Conservation (phyloP, 2,797 vertebrate genomes). For the Pyrrhura leucotis region DNA sequence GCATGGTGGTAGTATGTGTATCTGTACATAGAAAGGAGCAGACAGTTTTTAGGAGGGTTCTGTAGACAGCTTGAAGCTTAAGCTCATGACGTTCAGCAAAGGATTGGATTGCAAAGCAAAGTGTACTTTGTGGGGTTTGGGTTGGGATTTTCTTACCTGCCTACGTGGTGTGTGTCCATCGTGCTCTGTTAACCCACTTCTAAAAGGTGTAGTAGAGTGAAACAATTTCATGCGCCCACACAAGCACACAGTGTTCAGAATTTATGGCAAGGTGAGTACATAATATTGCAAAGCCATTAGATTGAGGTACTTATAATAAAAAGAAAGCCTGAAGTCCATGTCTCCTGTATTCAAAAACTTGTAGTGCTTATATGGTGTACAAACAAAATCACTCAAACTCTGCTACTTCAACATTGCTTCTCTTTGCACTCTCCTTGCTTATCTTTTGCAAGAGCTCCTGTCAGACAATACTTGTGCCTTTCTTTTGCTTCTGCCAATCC, state of each 20-base stretch:
- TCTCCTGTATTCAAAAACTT: background rate
- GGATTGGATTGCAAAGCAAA: background rate
- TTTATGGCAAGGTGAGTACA: background rate
- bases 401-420: background rate
- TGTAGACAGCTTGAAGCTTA: too few species aligned
- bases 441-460: background rate
- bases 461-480: background rate
- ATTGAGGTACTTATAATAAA: background rate
- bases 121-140: background rate
- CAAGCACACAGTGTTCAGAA: background rate
- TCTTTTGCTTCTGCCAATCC: background rate
- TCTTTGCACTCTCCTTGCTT: background rate
- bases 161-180: background rate
- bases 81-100: background rate
- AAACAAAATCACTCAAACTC: background rate
- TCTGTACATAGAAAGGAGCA: background rate
- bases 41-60: background rate
- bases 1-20: fast-evolving
- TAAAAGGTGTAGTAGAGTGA: background rate
- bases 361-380: background rate
- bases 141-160: background rate
- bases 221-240: background rate
- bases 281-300: background rate
- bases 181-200: background rate
- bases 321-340: background rate